These are phyloP conservation scores for Hymenopus coronatus DNA, from an alignment of 2,888 invertebrate genomes.

Conservation along the genomic window DNA sequence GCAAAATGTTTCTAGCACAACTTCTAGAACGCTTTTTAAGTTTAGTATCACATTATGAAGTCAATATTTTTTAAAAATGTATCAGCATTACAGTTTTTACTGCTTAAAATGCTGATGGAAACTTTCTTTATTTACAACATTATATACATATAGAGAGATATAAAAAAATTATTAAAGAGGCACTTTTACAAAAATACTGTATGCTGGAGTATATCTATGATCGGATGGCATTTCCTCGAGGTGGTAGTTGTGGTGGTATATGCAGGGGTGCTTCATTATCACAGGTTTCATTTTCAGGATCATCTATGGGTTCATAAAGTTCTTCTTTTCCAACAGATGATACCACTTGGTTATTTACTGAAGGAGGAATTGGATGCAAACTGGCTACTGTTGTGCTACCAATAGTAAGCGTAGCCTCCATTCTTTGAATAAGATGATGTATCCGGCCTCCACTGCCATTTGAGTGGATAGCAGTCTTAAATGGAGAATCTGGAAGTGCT, in stretches of 20 bases:
- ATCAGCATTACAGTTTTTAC: background rate
- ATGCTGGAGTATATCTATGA: background rate
- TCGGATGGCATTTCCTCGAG: background rate
- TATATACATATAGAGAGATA: background rate
- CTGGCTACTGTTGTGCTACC: background rate
- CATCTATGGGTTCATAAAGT: conserved; percentile 18
- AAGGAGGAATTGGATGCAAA: background rate
- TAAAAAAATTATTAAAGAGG: background rate
- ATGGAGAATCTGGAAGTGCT: background rate
- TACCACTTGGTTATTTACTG: background rate
- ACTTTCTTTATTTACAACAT: background rate
- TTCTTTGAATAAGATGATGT: conserved; percentile 5
- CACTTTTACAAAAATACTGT: background rate
- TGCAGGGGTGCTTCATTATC: background rate
- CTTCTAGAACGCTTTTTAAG: too few species aligned
- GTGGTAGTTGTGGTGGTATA: background rate
- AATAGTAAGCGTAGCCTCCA: background rate
- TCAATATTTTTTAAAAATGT: too few species aligned
- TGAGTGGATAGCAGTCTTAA: background rate
- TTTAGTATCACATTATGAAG: too few species aligned
- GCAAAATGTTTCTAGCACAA: too few species aligned
- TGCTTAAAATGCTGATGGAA: background rate
- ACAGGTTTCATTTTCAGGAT: background rate
- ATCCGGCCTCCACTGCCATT: background rate
- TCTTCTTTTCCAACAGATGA: background rate